These are phyloP conservation scores for Panzeria rudis DNA, from an alignment of 2,888 invertebrate genomes.

Conservation along the genomic window DNA sequence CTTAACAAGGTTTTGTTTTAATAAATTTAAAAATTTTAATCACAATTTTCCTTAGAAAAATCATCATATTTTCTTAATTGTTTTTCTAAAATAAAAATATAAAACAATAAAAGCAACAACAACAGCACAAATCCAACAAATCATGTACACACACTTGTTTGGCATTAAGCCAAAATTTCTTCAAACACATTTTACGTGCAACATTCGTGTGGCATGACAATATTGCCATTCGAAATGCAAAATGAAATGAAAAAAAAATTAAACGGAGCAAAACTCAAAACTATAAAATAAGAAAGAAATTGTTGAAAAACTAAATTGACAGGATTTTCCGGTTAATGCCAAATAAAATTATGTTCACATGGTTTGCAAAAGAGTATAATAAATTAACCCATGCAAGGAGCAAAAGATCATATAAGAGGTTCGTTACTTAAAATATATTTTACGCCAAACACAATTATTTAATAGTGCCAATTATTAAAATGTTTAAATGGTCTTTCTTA, in stretches of 20 bases:
- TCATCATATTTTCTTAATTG: constrained; percentile 48
- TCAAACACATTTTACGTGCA: constrained; percentile 61
- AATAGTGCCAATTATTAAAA: too few relatives aligned
- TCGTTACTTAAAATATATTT: too few relatives aligned
- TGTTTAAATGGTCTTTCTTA: too few relatives aligned
- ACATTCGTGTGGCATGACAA: constrained; percentile 69
- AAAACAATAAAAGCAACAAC: neutral
- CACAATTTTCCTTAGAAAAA: neutral
- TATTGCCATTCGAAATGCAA: constrained; percentile 35
- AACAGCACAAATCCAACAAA: constrained; percentile 34
- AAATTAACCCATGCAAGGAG: constrained; percentile 58
- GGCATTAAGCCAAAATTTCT: constrained; percentile 65
- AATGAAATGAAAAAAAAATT: constrained; percentile 17
- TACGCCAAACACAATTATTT: too few relatives aligned
- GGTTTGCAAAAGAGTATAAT: constrained; percentile 40
- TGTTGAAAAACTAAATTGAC: constrained; percentile 74
- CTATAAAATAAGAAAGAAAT: constrained; percentile 48
- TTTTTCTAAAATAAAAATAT: constrained; percentile 41
- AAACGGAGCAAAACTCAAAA: constrained; percentile 35
- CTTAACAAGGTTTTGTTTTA: constrained; percentile 6
- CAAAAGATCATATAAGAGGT: too few relatives aligned
- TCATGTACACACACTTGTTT: constrained; percentile 68
- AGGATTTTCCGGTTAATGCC: constrained; percentile 76
- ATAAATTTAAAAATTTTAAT: constrained; percentile 4
- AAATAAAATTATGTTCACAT: constrained; percentile 70